Evolutionary conservation across 2,888 invertebrate species (phyloP), one percentile per base, ranked within the genome.

Genomic region (Agelastica alni): DNA sequence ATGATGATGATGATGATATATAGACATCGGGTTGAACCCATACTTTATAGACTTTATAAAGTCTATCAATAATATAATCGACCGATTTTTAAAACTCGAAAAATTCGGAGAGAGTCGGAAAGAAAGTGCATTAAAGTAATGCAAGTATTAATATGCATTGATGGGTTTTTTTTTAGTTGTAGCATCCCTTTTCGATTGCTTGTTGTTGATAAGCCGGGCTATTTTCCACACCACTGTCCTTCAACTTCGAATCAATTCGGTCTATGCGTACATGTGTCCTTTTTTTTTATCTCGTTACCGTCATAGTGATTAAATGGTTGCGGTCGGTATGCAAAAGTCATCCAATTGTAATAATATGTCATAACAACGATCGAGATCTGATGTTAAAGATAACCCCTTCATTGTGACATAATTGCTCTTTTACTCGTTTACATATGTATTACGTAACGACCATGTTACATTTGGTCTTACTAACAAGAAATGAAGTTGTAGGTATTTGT

Each of bases 331-430:
- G 64, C 60, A 62, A 64, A 66, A 52, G 55, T 41, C 51, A 39
- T 54, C 58, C 59, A 62, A 64, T 63, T 60, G 58, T 57, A 43
- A n/a, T n/a, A n/a, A 60, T 62, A 42, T 51, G 56, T 60, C 60
- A 59, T 60, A 61, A 60, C 45, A 59, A 41, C 18, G 31, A 49
- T 36, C 39, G 22, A 57, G 55, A 58, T 55, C 26, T 47, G 54
- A 56, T 56, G 54, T 28, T 41, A 30, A 30, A 59, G 58, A 60
- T 60, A 61, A 36, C 48, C 56, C 46, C 45, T n/a, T 28, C 43
- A 28, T 52, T 51, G 47, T 54, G 58, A 60, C 58, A 53, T 58
- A 56, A 60, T 58, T 46, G 49, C 36, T 43, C 28, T 43, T 34
- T 34, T 34, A 34, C 34, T 34, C 43, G 43, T 51, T 51, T 51